phyloP scores from a whole-genome alignment of 1,140 invertebrate genomes.

The Rhagoletis pomonella region DNA sequence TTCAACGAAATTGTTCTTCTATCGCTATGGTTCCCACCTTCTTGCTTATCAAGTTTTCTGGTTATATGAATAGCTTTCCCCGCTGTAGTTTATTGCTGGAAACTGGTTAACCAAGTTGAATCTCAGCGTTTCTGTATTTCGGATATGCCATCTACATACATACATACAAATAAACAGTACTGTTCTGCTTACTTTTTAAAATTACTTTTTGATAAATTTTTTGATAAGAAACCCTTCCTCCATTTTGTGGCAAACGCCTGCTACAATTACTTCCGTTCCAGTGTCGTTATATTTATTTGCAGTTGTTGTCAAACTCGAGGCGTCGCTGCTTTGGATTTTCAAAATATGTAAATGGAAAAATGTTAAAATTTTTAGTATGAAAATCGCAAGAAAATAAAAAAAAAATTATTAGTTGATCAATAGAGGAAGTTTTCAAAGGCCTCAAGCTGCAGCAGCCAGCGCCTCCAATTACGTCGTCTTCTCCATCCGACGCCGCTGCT shows the following conservation, averaged over 20 bases:
- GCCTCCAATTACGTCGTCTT: neutral
- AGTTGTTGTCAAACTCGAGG: neutral
- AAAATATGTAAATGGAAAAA: constrained; percentile 35
- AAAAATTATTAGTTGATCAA: constrained; percentile 26
- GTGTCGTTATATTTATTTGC: neutral
- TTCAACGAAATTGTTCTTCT: too few species aligned
- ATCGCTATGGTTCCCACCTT: too few species aligned
- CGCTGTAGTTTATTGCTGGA: too few species aligned
- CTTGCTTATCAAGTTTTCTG: too few species aligned
- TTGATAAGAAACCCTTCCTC: neutral
- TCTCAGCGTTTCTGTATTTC: too few species aligned
- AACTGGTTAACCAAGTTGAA: too few species aligned
- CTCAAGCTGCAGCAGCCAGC: constrained; percentile 49
- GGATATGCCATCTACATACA: too few species aligned
- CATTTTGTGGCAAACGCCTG: neutral
- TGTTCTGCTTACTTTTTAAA: too few species aligned
- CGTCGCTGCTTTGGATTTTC: neutral
- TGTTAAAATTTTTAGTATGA: constrained; percentile 26
- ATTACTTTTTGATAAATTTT: too few species aligned
- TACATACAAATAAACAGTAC: too few species aligned
- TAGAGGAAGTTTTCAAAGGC: neutral
- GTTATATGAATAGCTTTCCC: too few species aligned
- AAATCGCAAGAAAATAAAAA: neutral
- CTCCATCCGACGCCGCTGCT: neutral
- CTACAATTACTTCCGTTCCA: neutral